phyloP scores from a whole-genome alignment of 1,140 invertebrate species.

The Diabrotica virgifera region DNA sequence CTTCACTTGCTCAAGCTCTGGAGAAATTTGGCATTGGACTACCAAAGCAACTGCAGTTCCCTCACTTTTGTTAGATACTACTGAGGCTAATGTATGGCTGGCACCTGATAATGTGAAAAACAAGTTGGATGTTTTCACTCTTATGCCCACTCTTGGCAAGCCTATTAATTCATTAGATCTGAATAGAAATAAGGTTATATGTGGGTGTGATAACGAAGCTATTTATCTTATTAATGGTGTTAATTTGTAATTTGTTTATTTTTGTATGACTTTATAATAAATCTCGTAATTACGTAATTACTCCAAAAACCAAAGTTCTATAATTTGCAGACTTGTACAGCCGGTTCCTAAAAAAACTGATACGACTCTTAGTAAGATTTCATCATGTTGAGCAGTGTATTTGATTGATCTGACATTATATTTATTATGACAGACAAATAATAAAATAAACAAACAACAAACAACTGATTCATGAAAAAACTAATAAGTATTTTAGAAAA shows the following conservation, averaged over 20 bases:
- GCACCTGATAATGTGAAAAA: slow-evolving; percentile 63
- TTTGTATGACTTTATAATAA: too few relatives aligned
- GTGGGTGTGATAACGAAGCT: slow-evolving; percentile 81
- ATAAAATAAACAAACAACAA: too few relatives aligned
- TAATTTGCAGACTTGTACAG: too few relatives aligned
- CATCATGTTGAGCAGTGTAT: too few relatives aligned
- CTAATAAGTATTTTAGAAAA: too few relatives aligned
- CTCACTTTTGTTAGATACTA: slow-evolving; percentile 37
- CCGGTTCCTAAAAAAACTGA: too few relatives aligned
- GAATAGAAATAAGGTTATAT: slow-evolving; percentile 66
- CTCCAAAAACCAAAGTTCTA: too few relatives aligned
- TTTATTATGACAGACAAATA: too few relatives aligned
- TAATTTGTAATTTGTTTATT: slow-evolving; percentile 18
- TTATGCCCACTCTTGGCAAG: slow-evolving; percentile 68
- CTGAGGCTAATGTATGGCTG: slow-evolving; percentile 60
- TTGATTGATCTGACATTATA: too few relatives aligned
- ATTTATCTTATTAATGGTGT: slow-evolving; percentile 71
- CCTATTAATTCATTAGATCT: slow-evolving; percentile 79
- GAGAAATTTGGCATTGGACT: slow-evolving; percentile 84
- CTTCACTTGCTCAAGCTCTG: slow-evolving; percentile 74
- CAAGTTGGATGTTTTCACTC: slow-evolving; percentile 67
- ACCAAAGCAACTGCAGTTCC: slow-evolving; percentile 36
- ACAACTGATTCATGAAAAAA: too few relatives aligned
- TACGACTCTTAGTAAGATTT: too few relatives aligned
- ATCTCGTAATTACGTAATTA: too few relatives aligned